A percentile compares a stretch with the other conserved stretches of the same genome.
Evolutionary conservation across 1,140 invertebrate genomes (phyloP).

Genomic region (Lasioglossum baleicum): DNA sequence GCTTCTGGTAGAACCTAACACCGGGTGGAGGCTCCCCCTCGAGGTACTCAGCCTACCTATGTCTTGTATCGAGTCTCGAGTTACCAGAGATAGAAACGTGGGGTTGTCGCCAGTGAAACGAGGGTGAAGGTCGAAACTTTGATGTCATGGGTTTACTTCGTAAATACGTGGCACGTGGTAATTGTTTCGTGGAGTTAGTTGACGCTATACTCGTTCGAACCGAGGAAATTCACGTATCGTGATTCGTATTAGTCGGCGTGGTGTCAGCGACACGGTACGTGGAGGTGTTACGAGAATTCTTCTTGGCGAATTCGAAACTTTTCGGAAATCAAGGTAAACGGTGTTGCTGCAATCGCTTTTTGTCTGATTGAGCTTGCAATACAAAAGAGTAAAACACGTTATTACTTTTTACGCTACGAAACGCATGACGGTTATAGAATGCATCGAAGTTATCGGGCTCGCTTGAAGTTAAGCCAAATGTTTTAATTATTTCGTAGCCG

Average conservation of each 20-base stretch:
- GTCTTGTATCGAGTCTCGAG: slow-evolving; percentile 44
- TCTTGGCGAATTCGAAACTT: too few relatives aligned
- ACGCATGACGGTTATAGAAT: too few relatives aligned
- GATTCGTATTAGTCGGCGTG: background rate
- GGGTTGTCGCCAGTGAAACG: slow-evolving; percentile 24
- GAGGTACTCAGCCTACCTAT: slow-evolving; percentile 49
- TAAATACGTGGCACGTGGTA: slow-evolving; percentile 19
- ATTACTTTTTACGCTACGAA: too few relatives aligned
- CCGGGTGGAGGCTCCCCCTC: slow-evolving; percentile 77
- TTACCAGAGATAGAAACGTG: slow-evolving; percentile 60
- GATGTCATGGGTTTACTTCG: slow-evolving; percentile 23
- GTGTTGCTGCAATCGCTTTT: too few relatives aligned
- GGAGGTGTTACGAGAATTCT: too few relatives aligned
- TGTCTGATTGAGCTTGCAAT: too few relatives aligned
- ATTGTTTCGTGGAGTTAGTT: slow-evolving; percentile 20
- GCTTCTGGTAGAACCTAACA: slow-evolving; percentile 57
- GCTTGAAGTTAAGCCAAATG: too few relatives aligned
- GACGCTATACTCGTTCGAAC: background rate
- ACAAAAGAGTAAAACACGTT: too few relatives aligned
- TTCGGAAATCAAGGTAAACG: too few relatives aligned
- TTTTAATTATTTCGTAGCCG: too few relatives aligned
- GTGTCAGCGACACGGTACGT: background rate
- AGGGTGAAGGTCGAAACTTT: slow-evolving; percentile 46
- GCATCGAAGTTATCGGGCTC: too few relatives aligned
- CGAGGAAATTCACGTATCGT: background rate